Evolutionary conservation across 2,113 vertebrate genomes (phyloP).

Genomic region (Candoia aspera): DNA sequence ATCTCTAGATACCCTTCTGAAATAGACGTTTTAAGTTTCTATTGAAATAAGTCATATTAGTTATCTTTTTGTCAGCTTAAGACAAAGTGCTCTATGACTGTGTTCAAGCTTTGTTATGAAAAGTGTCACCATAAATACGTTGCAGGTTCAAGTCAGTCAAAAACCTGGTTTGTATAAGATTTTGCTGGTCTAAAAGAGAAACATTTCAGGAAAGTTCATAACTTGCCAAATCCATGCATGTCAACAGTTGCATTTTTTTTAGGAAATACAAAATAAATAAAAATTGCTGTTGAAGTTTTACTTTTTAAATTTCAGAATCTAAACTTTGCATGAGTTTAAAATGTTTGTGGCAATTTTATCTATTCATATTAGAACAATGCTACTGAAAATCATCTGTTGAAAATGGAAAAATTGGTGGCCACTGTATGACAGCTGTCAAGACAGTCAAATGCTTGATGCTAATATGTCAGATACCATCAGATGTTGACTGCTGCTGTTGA

Average conservation of each 20-base stretch:
- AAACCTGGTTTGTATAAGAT: background rate
- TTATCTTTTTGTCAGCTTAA: conserved; percentile 47
- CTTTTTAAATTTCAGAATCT: background rate
- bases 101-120: conserved; percentile 51
- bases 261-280: background rate
- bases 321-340: background rate
- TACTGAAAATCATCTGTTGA: background rate
- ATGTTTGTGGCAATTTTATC: background rate
- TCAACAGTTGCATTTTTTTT: background rate
- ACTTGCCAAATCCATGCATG: background rate
- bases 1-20: conserved; percentile 60
- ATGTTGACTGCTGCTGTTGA: background rate
- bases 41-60: conserved; percentile 62
- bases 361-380: background rate
- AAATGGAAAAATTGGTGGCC: background rate
- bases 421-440: background rate
- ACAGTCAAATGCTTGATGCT: background rate
- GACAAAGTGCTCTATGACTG: conserved; percentile 46
- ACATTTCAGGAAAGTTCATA: background rate
- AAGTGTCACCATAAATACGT: conserved; percentile 43
- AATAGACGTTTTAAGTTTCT: conserved; percentile 56
- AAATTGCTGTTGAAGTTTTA: background rate
- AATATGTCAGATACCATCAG: background rate
- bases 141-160: conserved; percentile 32
- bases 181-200: conserved; percentile 36